Conservation (phyloP, 2,113 vertebrate species). For the Dunckerocampus dactyliophorus region DNA sequence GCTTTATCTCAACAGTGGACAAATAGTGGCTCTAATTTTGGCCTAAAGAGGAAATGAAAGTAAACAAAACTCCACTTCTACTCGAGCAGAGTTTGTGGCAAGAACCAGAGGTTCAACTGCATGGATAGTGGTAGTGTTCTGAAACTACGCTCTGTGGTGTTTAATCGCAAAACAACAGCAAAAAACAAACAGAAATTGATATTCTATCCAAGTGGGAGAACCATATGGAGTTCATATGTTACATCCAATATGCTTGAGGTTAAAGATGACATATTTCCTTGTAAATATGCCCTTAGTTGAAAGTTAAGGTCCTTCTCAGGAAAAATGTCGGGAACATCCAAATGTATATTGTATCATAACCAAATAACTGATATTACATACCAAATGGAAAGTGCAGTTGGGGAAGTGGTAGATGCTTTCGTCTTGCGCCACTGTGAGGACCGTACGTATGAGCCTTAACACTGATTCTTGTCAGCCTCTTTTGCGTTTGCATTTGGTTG, state of each 20-base stretch:
- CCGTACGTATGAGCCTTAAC: too few species aligned
- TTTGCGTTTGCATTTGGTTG: too few species aligned
- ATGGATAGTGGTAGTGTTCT: background rate
- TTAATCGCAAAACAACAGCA: background rate
- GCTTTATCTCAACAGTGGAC: constrained; percentile 24
- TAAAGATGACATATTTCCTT: background rate
- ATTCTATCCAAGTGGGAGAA: background rate
- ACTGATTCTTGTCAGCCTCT: too few species aligned
- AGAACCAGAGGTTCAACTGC: background rate
- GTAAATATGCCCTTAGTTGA: background rate
- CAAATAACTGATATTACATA: too few species aligned
- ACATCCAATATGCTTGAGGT: background rate
- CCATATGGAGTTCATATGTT: background rate
- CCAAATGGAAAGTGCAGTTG: too few species aligned
- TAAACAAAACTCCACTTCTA: constrained; percentile 18
- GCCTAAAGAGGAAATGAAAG: constrained; percentile 25
- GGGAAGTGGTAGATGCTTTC: too few species aligned
- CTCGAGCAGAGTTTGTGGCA: constrained; percentile 4
- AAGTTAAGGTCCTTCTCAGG: background rate
- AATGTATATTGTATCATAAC: too few species aligned
- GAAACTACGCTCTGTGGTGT: background rate
- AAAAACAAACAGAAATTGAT: background rate
- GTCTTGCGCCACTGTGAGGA: too few species aligned
- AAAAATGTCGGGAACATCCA: too few species aligned
- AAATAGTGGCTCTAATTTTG: constrained; percentile 16